Evolutionary conservation across 37 sponge, comb jelly and placozoan species (phyloP).

Genomic region (Theonella swinhoei): DNA sequence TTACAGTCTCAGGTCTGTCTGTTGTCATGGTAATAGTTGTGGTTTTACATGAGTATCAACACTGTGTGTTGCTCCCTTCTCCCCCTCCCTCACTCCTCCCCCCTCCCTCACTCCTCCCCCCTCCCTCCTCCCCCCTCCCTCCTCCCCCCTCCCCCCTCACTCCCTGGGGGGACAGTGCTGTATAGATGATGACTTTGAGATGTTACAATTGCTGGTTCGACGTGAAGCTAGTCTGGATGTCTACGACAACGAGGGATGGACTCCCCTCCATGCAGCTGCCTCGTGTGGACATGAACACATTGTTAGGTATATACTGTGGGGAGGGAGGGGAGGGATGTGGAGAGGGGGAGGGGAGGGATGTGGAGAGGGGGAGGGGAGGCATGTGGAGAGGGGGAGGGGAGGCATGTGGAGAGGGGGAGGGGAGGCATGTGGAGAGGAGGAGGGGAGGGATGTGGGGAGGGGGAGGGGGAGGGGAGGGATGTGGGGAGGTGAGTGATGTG

Average conservation of each 20-base stretch:
- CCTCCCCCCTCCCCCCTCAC: background rate
- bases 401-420: no score
- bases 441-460: background rate
- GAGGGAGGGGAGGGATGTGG: background rate
- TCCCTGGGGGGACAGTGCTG: slow-evolving; percentile 48
- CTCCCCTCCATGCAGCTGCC: slow-evolving; percentile 84
- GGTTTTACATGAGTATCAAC: no score
- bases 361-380: no score
- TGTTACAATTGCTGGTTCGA: slow-evolving; percentile 65
- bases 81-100: background rate
- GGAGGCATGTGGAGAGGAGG: no score
- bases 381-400: no score
- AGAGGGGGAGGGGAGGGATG: no score
- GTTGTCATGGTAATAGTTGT: no score
- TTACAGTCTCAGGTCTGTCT: no score
- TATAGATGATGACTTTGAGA: slow-evolving; percentile 82
- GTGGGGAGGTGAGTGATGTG: background rate
- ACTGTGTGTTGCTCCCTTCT: background rate
- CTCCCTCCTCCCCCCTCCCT: slow-evolving; percentile 1
- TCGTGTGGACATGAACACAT: slow-evolving; percentile 37
- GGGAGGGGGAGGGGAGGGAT: background rate
- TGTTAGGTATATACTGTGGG: slow-evolving; percentile 1
- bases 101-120: background rate
- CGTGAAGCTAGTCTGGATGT: slow-evolving; percentile 64
- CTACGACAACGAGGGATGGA: slow-evolving; percentile 88